phyloP scores from a whole-genome alignment of 2,888 invertebrate species.

The Pharmacophagus antenor region DNA sequence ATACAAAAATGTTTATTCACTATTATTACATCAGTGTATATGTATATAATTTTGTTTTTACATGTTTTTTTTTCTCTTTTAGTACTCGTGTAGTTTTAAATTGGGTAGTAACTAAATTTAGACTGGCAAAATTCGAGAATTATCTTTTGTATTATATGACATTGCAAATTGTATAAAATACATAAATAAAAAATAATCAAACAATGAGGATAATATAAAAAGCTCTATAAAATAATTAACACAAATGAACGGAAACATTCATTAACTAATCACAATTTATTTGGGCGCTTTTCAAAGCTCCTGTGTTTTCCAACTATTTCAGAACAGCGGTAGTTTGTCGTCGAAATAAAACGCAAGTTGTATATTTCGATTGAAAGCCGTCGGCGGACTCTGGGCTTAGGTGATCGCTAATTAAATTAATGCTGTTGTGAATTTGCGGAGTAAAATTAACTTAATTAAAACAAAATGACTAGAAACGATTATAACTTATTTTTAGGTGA shows the following conservation, averaged over 20 bases:
- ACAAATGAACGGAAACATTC: neutral
- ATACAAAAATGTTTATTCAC: no score
- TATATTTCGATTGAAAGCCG: constrained; percentile 6
- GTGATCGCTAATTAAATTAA: constrained; percentile 24
- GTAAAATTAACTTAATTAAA: neutral
- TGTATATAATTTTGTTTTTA: no score
- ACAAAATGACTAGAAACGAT: neutral
- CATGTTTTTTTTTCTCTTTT: no score
- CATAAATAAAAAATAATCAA: neutral
- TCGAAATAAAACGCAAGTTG: constrained; percentile 4
- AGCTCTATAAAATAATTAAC: no score
- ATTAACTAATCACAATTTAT: neutral
- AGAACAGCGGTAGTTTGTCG: neutral
- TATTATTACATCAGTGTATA: no score
- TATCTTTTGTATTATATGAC: no score
- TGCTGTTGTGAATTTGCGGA: constrained; percentile 9
- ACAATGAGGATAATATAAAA: neutral
- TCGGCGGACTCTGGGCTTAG: neutral
- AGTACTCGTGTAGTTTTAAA: no score
- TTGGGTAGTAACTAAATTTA: no score
- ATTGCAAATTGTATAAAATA: no score
- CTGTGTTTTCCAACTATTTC: neutral
- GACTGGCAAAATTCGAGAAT: no score
- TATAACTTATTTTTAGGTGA: neutral
- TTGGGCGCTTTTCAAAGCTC: neutral